Conservation (phyloP, 2,888 invertebrate species). For the Hedya salicella region DNA sequence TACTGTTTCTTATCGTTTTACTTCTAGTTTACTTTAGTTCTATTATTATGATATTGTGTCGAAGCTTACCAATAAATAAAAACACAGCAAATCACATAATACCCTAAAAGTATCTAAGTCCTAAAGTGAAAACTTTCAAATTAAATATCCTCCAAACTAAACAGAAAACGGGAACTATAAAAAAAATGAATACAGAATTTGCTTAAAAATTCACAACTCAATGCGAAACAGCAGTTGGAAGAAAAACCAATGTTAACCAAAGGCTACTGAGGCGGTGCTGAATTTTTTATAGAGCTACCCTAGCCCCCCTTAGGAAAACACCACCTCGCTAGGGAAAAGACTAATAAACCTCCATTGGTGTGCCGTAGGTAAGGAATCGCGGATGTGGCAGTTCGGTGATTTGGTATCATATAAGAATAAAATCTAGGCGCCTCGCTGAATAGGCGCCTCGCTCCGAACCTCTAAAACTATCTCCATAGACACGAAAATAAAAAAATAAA, state of each 20-base stretch:
- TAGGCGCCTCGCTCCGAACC: no score
- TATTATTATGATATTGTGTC: no score
- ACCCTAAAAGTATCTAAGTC: no score
- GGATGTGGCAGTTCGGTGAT: conserved; percentile 47
- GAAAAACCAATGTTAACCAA: conserved; percentile 67
- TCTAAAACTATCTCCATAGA: no score
- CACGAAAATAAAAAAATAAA: no score
- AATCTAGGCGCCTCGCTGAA: no score
- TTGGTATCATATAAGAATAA: no score
- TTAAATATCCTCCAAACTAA: conserved; percentile 4
- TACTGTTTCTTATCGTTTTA: no score
- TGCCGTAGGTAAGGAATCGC: conserved; percentile 43
- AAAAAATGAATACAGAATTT: conserved; percentile 47
- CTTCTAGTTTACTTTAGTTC: no score
- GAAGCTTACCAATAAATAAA: no score
- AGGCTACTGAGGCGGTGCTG: conserved; percentile 66
- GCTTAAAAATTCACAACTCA: conserved; percentile 63
- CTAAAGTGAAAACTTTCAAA: not conserved
- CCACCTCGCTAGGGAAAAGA: conserved; percentile 70
- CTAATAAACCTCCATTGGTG: conserved; percentile 70
- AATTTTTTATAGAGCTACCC: conserved; percentile 76
- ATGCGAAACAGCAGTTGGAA: conserved; percentile 50
- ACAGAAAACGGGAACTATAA: conserved; percentile 23
- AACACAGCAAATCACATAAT: no score
- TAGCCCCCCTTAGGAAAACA: conserved; percentile 75